Evolutionary conservation across 2,113 vertebrate genomes (phyloP), one percentile per base, ranked within the genome.

Genomic region (Phalacrocorax brasilianus): DNA sequence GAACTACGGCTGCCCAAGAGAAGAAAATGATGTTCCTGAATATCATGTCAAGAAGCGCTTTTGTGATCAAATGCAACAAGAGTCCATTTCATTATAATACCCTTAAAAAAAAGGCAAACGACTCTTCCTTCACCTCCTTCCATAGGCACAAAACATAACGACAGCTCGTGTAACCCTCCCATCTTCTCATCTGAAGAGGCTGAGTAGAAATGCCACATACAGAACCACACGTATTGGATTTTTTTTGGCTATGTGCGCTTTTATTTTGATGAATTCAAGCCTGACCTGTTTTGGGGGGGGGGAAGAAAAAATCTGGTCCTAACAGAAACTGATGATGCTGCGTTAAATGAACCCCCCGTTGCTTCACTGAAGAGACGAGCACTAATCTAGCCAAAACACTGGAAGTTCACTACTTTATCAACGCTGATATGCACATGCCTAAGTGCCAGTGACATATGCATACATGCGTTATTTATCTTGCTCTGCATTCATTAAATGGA

Each of bases 1-100:
- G 85, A 98, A 97, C 91, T 91, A 52, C 7, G 56, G 85, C 91
- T 79, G 94, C 84, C 96, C 94, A 89, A 88, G 83, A 95, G 90
- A 93, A 94, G 77, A 77, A 90, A 94, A 92, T 56, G 8, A 67
- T 9, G 52, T 59, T 94, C 79, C 76, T 5, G 47, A 92, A 68
- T 55, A 85, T 56, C 53, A 67, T 2, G 68, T 79, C 88, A 96
- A 95, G 88, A 67, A 96, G 95, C 2, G 4, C 50, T 78, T 94
- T 55, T 32, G 77, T 80, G 88, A 94, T 88, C 92, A 75, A 67
- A 92, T 40, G 52, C 59, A 79, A 91, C 63, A 12, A 79, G 78
- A 94, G 88, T 72, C 67, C 73, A 32, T 82, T 80, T 73, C 33
- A 59, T 45, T 84, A 85, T 53, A 86, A 90, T 28, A 30, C 15